Base-by-base conservation (phyloP, 2,888 invertebrate genomes). In the Andrena camellia region DNA sequence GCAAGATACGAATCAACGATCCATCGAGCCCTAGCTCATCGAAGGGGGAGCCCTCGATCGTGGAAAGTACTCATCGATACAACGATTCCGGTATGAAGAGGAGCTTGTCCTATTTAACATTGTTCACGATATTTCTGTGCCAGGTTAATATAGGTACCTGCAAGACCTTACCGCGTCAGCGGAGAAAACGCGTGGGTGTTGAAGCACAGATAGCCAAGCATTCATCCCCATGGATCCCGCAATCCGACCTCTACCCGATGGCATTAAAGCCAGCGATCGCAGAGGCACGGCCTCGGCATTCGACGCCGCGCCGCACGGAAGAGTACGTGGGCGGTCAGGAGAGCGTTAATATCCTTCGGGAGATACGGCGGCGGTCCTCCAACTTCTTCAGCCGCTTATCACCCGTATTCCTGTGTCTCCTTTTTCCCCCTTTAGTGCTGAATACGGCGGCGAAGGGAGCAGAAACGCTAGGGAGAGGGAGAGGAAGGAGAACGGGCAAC, bases 321-420 rank as follows among this genome's bases (percentile, higher is more conserved):
- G 69, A 42, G 29, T 76, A 71, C 54, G 66, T 54, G 67, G 42
- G 59, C 77, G 73, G 86, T 73, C 81, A 64, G 54, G 7, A 59
- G 63, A 71, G 62, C 69, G 80, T 81, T 81, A 80, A 80, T 80
- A 80, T 72, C 72, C 71, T 42, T 48, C 48, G 20, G 23, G 67
- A 72, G 81, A 80, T 78, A 80, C 69, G 50, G 33, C 78, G 78
- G 54, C 62, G 54, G 67, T 71, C 62, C 72, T 72, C 54, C 62
- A 63, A 68, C 71, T 81, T 80, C 67, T 72, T 81, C 72, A 68
- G 63, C 68, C 81, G 72, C 81, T 81, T 81, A 81, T 81, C 81
- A 81, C 81, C 81, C 71, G 78, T 78, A 63, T 69, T 57, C 78
- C 48, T 31, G 50, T 17, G 59, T 60, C 50, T 78, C 77, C 29